Base-by-base conservation (phyloP, 1,140 invertebrate species). In the Trypoxylus dichotomus region DNA sequence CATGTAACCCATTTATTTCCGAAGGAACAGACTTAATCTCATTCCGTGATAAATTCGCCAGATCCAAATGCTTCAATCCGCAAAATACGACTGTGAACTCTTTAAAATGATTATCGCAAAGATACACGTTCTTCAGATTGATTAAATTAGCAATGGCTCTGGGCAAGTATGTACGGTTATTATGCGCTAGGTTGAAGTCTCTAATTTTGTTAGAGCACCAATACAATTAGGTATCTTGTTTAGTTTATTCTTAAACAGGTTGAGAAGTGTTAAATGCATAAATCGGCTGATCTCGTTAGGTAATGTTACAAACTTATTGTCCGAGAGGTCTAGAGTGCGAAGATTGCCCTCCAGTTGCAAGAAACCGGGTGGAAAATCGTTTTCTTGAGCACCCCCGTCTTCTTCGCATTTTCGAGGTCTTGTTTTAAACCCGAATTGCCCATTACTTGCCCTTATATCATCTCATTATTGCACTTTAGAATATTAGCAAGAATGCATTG, bases 31-130 rank as follows among this genome's bases (percentile, higher is more conserved):
- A 85, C 10, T 91, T 92, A 25, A 99, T 95, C 83, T 92, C 92
- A 88, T 99, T 99, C 78, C 91, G 90, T 0, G 97, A 97, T 25
- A 99, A 84, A 86, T 99, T 96, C 1, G 99, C 85, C 5, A 96
- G 89, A 85, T 98, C 97, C 75, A 99, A 87, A 83, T 96, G 93
- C 84, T 93, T 93, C 0, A 99, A 87, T 1, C 90, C 90, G 83
- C 93, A 91, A 74, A 98, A 89, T 86, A 94, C 91, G 8, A 90
- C 80, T 1, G 97, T 97, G 85, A 99, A 97, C 41, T 91, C 87
- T 76, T 89, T 90, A 1, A 99, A 86, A 76, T 91, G 89, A 88
- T 99, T 98, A 79, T 92, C 90, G 80, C 91, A 93, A 42, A 97
- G 86, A 87, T 92, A 90, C 7, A 94, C 90, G 83, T 93, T 91